Evolutionary conservation across 2,797 vertebrate species (phyloP), one percentile per base, ranked within the genome.

Genomic region (Enteromius mattozi): DNA sequence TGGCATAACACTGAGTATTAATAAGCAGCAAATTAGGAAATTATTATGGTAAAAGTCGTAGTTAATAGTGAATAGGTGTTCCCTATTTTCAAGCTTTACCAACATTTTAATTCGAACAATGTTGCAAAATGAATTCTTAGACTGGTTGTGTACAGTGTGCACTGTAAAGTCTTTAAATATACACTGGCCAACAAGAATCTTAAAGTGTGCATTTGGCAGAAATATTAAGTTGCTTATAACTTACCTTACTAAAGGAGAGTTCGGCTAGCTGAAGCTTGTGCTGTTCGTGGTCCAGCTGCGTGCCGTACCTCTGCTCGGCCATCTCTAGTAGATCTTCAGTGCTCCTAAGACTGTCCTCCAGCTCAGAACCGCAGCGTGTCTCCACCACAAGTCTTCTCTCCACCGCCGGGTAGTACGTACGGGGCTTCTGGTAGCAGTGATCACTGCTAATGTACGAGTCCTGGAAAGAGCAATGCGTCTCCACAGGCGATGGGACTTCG

Each of bases 401-500:
- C 88, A 96, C 92, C 0, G 96, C 96, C 51, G 96, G 96, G 87
- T 97, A 96, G 85, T 96, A 97, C 27, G 96, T 92, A 1, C 96
- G 96, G 0, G 98, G 97, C 89, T 98, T 99, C 93, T 99, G 98
- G 92, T 99, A 99, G 93, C 98, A 99, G 93, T 99, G 98, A 88
- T 99, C 98, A 6, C 97, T 99, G 24, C 96, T 98, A 87, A 99
- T 97, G 37, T 99, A 99, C 0, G 97, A 98, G 71, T 96, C 95
- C 89, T 96, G 96, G 86, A 95, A 84, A 79, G 95, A 86, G 59
- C 21, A 85, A n/a, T 37, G 56, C 0, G 49, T 95, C 83, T 78
- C 74, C 37, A 83, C 37, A 24, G 88, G 81, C 0, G 89, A 89
- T 0, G 90, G 89, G 80, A 93, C 93, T 6, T 94, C 96, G 89